Conservation (phyloP, 2,797 vertebrate genomes). For the Sardinella longiceps region DNA sequence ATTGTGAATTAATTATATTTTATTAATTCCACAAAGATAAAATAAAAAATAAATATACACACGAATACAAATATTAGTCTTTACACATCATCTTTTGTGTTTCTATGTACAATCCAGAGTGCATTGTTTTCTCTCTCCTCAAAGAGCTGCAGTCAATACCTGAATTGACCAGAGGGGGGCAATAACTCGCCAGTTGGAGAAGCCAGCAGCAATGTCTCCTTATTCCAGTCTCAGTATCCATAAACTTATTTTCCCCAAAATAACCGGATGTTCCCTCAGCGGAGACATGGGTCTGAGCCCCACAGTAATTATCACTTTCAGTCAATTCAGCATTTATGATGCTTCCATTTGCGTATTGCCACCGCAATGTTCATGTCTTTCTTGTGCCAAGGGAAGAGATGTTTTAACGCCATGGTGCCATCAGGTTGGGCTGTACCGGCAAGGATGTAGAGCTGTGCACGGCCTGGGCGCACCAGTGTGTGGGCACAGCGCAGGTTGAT, state of each 20-base stretch:
- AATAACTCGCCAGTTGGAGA: slow-evolving; percentile 33
- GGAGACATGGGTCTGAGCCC: background rate
- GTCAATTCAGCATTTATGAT: slow-evolving; percentile 79
- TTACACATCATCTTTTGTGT: slow-evolving; percentile 58
- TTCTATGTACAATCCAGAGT: slow-evolving; percentile 74
- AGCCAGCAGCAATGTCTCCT: slow-evolving; percentile 42
- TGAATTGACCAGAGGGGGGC: slow-evolving; percentile 40
- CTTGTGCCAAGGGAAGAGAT: slow-evolving; percentile 84
- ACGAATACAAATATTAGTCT: slow-evolving; percentile 67
- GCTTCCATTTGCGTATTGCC: slow-evolving; percentile 85
- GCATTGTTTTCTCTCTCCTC: slow-evolving; percentile 66
- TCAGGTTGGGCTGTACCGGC: slow-evolving; percentile 74
- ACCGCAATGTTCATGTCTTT: slow-evolving; percentile 78
- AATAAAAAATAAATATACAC: slow-evolving; percentile 70
- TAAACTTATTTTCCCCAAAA: background rate
- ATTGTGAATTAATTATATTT: slow-evolving; percentile 52
- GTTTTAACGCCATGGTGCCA: slow-evolving; percentile 72
- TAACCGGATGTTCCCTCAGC: background rate
- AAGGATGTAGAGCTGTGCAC: slow-evolving; percentile 80
- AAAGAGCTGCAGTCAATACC: slow-evolving; percentile 48
- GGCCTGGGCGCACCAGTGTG: slow-evolving; percentile 70
- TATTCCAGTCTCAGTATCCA: background rate
- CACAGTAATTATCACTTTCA: background rate
- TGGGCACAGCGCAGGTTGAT: slow-evolving; percentile 82
- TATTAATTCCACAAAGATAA: slow-evolving; percentile 57